Evolutionary conservation across 2,888 invertebrate genomes (phyloP).

Genomic region (Rhamphomyia laevipes): DNA sequence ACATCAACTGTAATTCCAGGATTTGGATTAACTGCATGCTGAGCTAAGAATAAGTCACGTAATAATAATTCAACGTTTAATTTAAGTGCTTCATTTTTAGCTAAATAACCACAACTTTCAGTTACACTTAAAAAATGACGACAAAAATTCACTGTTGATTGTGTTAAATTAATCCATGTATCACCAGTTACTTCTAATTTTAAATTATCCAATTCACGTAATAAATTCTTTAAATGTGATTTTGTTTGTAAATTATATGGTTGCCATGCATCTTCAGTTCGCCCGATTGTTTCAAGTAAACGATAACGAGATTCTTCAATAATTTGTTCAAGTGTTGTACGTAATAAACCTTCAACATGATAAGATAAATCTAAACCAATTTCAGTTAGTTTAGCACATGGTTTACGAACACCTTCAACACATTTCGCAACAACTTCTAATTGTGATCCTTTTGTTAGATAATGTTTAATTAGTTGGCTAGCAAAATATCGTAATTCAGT

Average conservation of each 20-base stretch:
- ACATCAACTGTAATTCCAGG: constrained; percentile 32
- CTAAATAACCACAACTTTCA: constrained; percentile 32
- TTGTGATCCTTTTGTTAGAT: constrained; percentile 80
- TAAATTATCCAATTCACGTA: constrained; percentile 30
- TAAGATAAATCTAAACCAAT: constrained; percentile 85
- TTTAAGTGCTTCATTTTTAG: constrained; percentile 32
- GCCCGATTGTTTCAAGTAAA: constrained; percentile 32
- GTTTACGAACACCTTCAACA: constrained; percentile 61
- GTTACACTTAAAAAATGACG: constrained; percentile 33
- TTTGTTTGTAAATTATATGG: constrained; percentile 37
- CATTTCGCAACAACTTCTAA: constrained; percentile 77
- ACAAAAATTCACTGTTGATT: constrained; percentile 34
- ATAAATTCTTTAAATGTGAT: constrained; percentile 30
- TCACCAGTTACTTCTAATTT: constrained; percentile 37
- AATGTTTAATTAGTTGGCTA: constrained; percentile 72
- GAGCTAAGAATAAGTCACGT: constrained; percentile 31
- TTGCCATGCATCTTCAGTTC: constrained; percentile 37
- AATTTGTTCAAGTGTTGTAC: constrained; percentile 45
- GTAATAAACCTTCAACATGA: constrained; percentile 75
- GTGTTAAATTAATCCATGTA: constrained; percentile 36
- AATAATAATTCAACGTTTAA: constrained; percentile 28
- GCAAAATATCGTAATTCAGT: constrained; percentile 68
- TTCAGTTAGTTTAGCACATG: constrained; percentile 41
- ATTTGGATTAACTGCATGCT: constrained; percentile 32
- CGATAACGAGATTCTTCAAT: constrained; percentile 35